Evolutionary conservation across 2,113 vertebrate species (phyloP), one percentile per base, ranked within the genome.

Genomic region (Malaclemys terrapin): DNA sequence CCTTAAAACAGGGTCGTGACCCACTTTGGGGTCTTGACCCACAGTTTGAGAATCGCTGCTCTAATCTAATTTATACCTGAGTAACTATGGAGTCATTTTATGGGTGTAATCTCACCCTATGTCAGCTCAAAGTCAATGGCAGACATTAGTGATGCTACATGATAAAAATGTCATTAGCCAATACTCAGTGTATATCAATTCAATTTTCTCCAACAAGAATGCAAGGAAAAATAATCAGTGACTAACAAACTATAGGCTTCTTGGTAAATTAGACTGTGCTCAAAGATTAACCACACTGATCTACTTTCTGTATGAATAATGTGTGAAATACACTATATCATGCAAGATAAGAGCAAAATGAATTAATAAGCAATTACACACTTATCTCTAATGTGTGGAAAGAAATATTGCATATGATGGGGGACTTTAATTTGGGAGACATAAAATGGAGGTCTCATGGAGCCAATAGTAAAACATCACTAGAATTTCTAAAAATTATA

Each of bases 171-270:
- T 86, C 82, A 94, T 91, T 97, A 96, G 80, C 89, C 85, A 82
- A 80, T 85, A 27, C 75, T 42, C 47, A 89, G 72, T 59, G 86
- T 84, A 82, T 85, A 82, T 53, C 82, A 78, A 38, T 50, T 93
- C 94, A 96, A 97, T 97, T 94, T 96, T 95, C 79, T 93, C 52
- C 88, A 90, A 93, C 93, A 82, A 95, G 96, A 95, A 95, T 96
- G 93, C 47, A 86, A 97, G 89, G 78, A 95, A 80, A 90, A 96
- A 79, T 54, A 90, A 79, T 91, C 57, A 80, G 54, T 31, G 79
- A 95, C 82, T 91, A 91, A 87, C 80, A 82, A 93, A 84, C 80
- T 35, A 76, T 93, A 65, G 19, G 79, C 89, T 96, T 97, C 95
- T 95, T 95, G 82, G 82, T 86, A 96, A 88, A 82, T 29, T 75